phyloP scores from a whole-genome alignment of 2,888 invertebrate species.

The Zootermopsis nevadensis region DNA sequence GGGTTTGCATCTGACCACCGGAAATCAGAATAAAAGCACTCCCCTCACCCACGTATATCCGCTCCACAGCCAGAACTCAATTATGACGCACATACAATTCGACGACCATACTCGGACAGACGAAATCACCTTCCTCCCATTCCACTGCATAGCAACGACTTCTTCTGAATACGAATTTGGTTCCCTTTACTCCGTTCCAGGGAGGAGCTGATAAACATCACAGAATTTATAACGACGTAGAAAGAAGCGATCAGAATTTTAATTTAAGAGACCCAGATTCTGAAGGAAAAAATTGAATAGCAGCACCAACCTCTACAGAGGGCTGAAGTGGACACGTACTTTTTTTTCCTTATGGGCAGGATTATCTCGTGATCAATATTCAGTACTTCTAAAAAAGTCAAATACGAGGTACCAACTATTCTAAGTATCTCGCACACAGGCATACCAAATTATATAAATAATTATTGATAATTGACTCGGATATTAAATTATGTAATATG shows the following conservation, averaged over 20 bases:
- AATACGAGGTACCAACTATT: no score
- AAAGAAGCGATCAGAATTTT: not conserved
- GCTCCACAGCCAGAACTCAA: not conserved
- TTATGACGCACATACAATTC: not conserved
- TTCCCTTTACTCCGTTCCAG: not conserved
- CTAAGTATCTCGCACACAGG: no score
- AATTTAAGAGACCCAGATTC: not conserved
- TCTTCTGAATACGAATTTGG: not conserved
- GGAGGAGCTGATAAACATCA: not conserved
- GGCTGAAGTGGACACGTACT: no score
- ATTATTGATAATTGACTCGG: no score
- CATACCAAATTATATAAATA: no score
- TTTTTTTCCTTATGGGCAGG: no score
- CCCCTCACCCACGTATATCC: not conserved
- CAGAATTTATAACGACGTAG: not conserved
- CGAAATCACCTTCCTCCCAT: not conserved
- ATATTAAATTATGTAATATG: no score
- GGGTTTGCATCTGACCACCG: conserved; percentile 11
- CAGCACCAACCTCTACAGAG: no score
- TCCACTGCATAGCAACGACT: not conserved
- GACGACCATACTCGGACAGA: not conserved
- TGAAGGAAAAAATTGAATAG: no score
- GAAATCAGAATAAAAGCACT: conserved; percentile 1
- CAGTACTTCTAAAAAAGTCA: no score
- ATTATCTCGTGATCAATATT: no score